Evolutionary conservation across 2,888 invertebrate genomes (phyloP), one percentile per base, ranked within the genome.

Genomic region (Therioaphis trifolii): DNA sequence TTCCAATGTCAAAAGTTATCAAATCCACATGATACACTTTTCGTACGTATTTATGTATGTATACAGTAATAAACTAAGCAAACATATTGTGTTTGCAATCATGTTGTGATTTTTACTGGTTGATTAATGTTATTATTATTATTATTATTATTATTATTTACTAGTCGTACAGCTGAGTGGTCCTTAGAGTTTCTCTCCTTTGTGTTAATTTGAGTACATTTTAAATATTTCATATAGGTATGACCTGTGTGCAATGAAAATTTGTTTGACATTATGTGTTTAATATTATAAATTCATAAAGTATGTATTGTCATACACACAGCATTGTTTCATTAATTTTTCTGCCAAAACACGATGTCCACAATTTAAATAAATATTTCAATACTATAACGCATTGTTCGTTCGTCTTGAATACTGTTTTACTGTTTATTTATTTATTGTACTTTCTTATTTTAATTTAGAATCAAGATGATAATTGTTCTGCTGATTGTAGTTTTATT

Each of bases 81-180:
- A 79, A 68, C 52, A 40, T 14, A n/a, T n/a, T n/a, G 21, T 15
- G 35, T 66, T 77, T 35, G 18, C 14, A 52, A 35, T 2, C 40
- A 27, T 43, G 68, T 78, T 55, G n/a, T 52, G 77, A 77, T 77
- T 68, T 52, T 9, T 52, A 72, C 24, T 74, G 15, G 55, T 74
- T 3, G 35, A 18, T 63, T 63, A 49, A 49, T 46, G 29, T 63
- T 29, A 76, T 63, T 24, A 24, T 63, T 29, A 63, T n/a, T 43
- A 55, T 2, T 24, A 58, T 55, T 21, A 55, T 7, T 55, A 55
- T 27, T 52, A 2, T 78, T 40, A 24, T 78, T 76, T 43, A 63
- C 52, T 78, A 52, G 52, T 55, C 18, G 12, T 49, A 21, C 29
- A 35, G 35, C 21, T 11, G 2, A 15, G 24, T 21, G 11, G n/a